Base-by-base conservation (phyloP, 2,113 vertebrate species). In the Verasper variegatus region DNA sequence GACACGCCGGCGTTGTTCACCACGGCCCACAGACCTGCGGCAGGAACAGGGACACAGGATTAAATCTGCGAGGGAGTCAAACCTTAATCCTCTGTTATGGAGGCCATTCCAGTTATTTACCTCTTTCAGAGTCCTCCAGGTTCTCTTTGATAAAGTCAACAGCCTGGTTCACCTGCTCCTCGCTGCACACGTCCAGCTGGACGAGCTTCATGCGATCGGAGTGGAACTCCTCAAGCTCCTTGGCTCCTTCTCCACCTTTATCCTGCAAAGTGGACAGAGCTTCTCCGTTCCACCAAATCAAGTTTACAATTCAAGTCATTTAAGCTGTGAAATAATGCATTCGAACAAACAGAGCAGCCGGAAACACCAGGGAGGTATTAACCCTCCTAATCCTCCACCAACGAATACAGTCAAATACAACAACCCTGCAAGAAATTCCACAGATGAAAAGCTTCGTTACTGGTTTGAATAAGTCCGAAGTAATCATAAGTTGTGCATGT, bases 161-260 rank as follows among this genome's bases (percentile, higher is more conserved):
- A 0, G 96, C 96, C 58, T 81, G 76, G 77, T 85, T 82, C 80
- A 97, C 95, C 82, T 97, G 94, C 71, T 94, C 91, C 0, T 97
- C 95, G n/a, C 92, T 95, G 94, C 95, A 94, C 10, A 97, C 95
- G 23, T 98, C 95, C 92, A 98, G 89, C 92, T 97, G 96, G 2
- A 98, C 62, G 1, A 97, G 95, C 52, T 94, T 92, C 95, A 97
- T 93, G 61, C 92, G 92, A 57, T 95, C 95, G 1, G 94, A 96
- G 24, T 93, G 88, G 73, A 96, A 86, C 4, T 84, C 81, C 77
- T 93, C 91, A 83, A 96, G 93, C 26, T 92, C 88, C 71, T 80
- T 90, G 23, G 95, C 94, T 4, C 96, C 95, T 0, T 93, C 91
- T 52, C 93, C 96, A 35, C 88, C 89, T 82, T 94, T n/a, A 1